A percentile compares a stretch with the other conserved stretches of the same genome.
Evolutionary conservation across 1,140 invertebrate species (phyloP).

Genomic region (Papilio dardanus): DNA sequence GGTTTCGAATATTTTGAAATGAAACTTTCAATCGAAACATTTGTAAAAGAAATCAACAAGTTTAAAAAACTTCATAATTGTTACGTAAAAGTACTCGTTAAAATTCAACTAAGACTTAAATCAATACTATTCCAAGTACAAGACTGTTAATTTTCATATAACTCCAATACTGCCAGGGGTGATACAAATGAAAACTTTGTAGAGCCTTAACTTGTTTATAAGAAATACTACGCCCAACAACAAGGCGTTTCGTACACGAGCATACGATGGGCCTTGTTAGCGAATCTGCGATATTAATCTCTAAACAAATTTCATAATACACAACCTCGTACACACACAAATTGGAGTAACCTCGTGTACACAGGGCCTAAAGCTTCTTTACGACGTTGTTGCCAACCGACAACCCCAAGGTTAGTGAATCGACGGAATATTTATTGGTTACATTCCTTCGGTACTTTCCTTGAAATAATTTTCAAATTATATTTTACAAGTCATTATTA

Average conservation of each 20-base stretch:
- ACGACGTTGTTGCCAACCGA: neutral
- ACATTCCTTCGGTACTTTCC: neutral
- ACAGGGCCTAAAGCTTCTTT: neutral
- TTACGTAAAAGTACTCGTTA: conserved; percentile 12
- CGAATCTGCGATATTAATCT: no score
- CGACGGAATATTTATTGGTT: neutral
- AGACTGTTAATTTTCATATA: neutral
- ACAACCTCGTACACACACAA: no score
- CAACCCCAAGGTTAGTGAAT: neutral
- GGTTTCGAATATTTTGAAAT: neutral
- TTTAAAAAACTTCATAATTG: neutral
- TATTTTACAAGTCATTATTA: neutral
- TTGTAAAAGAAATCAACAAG: neutral
- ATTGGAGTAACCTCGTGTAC: no score
- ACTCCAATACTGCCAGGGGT: neutral
- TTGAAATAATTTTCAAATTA: neutral
- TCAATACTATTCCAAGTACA: conserved; percentile 8
- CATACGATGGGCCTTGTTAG: no score
- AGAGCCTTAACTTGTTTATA: conserved; percentile 6
- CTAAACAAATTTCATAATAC: no score
- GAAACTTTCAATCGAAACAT: neutral
- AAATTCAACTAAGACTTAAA: conserved; percentile 10
- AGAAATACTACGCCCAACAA: neutral
- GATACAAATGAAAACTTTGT: conserved; percentile 3
- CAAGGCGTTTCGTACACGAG: no score